Evolutionary conservation across 2,797 vertebrate species (phyloP).

Genomic region (Poecilia gillii): DNA sequence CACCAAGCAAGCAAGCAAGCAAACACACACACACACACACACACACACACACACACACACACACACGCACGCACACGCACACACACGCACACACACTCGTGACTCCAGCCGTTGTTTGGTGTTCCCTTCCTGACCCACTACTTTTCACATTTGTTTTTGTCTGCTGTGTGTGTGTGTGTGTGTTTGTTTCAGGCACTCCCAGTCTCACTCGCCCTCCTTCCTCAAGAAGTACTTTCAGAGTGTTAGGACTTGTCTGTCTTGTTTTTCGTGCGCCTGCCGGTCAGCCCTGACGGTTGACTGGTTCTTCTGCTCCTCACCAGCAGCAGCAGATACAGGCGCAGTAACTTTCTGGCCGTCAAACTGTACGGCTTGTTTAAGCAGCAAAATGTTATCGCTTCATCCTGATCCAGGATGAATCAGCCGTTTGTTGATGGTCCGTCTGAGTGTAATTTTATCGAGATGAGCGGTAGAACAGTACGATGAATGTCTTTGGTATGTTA

Average conservation of each 20-base stretch:
- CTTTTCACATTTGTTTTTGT: conserved; percentile 60
- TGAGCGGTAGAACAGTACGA: conserved; percentile 1
- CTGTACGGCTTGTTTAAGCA: conserved; percentile 47
- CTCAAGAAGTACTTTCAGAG: conserved; percentile 44
- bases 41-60: too few relatives aligned
- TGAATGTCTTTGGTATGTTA: conserved; percentile 9
- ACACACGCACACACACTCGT: conserved; percentile 15
- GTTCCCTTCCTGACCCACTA: conserved; percentile 48
- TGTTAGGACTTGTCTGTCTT: conserved; percentile 67
- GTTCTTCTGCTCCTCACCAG: conserved; percentile 5
- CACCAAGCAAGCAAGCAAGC: conserved; percentile 11
- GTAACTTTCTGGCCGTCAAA: conserved; percentile 5
- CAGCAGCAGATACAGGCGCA: conserved; percentile 12
- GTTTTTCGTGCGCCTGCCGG: conserved; percentile 38
- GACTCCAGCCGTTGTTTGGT: conserved; percentile 48
- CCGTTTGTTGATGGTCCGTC: conserved; percentile 45
- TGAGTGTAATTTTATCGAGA: conserved; percentile 30
- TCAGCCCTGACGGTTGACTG: conserved; percentile 26
- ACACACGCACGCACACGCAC: too few relatives aligned
- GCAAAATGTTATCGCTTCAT: conserved; percentile 39
- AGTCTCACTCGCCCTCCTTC: conserved; percentile 55
- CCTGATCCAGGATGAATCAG: conserved; percentile 50
- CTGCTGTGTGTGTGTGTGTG: conserved; percentile 38
- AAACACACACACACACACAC: too few relatives aligned
- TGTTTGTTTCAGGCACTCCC: conserved; percentile 61